phyloP scores from a whole-genome alignment of 1,140 invertebrate species.

The Venustaconcha ellipsiformis region DNA sequence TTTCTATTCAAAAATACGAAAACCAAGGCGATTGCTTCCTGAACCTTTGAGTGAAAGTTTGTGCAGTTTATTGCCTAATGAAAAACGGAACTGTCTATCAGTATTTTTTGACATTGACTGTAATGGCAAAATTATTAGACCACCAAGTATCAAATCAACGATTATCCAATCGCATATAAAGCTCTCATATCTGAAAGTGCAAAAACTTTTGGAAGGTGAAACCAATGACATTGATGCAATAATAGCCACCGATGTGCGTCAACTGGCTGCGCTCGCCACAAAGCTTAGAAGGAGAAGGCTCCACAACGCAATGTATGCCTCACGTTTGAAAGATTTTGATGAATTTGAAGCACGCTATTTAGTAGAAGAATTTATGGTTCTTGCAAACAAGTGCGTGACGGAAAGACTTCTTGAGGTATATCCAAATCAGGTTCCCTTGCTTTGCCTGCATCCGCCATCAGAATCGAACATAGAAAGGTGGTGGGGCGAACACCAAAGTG shows the following conservation, averaged over 20 bases:
- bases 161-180: constrained; percentile 25
- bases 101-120: constrained; percentile 40
- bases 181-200: constrained; percentile 37
- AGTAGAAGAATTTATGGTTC: neutral
- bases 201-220: constrained; percentile 28
- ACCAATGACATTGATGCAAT: neutral
- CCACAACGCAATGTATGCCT: constrained; percentile 22
- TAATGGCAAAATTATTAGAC: constrained; percentile 20
- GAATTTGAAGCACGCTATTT: constrained; percentile 2
- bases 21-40: constrained; percentile 65
- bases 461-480: constrained; percentile 11
- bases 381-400: neutral
- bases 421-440: constrained; percentile 9
- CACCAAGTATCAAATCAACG: constrained; percentile 22
- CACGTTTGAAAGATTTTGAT: constrained; percentile 42
- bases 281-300: constrained; percentile 33
- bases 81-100: constrained; percentile 49
- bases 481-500: constrained; percentile 3
- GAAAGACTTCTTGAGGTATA: neutral
- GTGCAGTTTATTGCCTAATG: constrained; percentile 61
- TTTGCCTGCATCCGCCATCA: constrained; percentile 22
- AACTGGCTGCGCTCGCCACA: constrained; percentile 32
- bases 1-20: constrained; percentile 47
- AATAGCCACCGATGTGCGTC: constrained; percentile 17
- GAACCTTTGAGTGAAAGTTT: constrained; percentile 59